A percentile compares a stretch with the other conserved stretches of the same genome.
These are phyloP conservation scores for Calliphora vicina DNA, from an alignment of 1,140 invertebrate species.

Conservation along the genomic window DNA sequence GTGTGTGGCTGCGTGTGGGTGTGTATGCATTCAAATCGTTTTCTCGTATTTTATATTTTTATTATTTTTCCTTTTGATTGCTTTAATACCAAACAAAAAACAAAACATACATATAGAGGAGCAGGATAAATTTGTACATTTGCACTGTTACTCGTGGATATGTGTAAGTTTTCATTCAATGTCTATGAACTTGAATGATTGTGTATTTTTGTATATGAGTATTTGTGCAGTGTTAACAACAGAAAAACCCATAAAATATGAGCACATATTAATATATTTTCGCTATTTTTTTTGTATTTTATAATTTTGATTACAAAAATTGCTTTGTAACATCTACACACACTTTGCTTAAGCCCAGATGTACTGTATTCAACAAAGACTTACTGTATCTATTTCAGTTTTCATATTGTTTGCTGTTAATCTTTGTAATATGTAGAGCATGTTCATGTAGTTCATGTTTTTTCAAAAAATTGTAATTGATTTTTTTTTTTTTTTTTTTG, in stretches of 20 bases:
- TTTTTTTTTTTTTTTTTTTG: not conserved
- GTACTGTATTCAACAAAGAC: not conserved
- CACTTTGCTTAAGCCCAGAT: not conserved
- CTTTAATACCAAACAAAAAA: not conserved
- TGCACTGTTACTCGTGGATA: too few species aligned
- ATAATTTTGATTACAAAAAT: not conserved
- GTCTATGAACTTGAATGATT: not conserved
- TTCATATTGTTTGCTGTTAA: not conserved
- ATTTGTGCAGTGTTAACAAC: not conserved
- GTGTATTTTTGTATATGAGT: too few species aligned
- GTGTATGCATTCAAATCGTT: not conserved
- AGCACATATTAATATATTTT: not conserved
- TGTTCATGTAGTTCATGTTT: too few species aligned
- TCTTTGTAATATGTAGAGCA: too few species aligned
- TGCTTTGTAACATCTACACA: not conserved
- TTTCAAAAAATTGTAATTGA: not conserved
- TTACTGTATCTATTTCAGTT: not conserved
- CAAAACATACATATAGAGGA: too few species aligned
- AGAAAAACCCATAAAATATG: not conserved
- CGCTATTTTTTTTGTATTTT: not conserved
- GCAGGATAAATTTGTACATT: too few species aligned
- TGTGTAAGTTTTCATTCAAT: not conserved
- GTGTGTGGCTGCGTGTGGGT: not conserved
- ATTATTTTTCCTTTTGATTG: not conserved
- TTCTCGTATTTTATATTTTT: not conserved